Evolutionary conservation across 2,113 vertebrate genomes (phyloP), one percentile per base, ranked within the genome.

Genomic region (Lepisosteus osseus): DNA sequence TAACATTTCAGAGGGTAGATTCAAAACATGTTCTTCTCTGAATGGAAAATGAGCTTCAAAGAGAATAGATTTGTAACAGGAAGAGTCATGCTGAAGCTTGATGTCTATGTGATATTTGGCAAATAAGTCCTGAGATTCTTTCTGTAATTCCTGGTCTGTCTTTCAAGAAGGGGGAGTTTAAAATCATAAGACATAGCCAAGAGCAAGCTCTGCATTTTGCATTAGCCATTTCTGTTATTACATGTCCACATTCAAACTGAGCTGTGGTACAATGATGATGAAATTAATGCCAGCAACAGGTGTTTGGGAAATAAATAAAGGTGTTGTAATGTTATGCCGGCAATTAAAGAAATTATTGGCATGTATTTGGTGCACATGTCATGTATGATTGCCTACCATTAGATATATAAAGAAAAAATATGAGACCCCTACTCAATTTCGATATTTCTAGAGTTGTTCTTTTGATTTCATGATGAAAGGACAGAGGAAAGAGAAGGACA

Each of bases 11-110:
- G 51, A 64, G 57, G 65, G 64, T 72, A 64, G 61, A 72, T 65
- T 71, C 65, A 68, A 56, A 62, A 65, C 69, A 62, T 69, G 61
- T 74, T 64, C 47, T 3, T 2, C 3, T 13, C 57, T 59, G 57
- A n/a, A 59, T 55, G 64, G 66, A 69, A 67, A 74, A 79, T 72
- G 67, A 57, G 44, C 73, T 79, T 77, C 71, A 77, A 72, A 75
- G 73, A 64, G 17, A 67, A 41, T 70, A 65, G 77, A 76, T 74
- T 71, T 79, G 73, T 65, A 66, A 43, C 14, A 66, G 56, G 14
- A 41, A 66, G 72, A 72, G 72, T 75, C 57, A 64, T 67, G 59
- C 61, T 47, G 47, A 54, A 66, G 47, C 56, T 70, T 75, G 70
- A 75, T 74, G 65, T n/a, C 54, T 63, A 67, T 72, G 71, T 76